Evolutionary conservation across 2,888 invertebrate species (phyloP).

Genomic region (Apamea monoglypha): DNA sequence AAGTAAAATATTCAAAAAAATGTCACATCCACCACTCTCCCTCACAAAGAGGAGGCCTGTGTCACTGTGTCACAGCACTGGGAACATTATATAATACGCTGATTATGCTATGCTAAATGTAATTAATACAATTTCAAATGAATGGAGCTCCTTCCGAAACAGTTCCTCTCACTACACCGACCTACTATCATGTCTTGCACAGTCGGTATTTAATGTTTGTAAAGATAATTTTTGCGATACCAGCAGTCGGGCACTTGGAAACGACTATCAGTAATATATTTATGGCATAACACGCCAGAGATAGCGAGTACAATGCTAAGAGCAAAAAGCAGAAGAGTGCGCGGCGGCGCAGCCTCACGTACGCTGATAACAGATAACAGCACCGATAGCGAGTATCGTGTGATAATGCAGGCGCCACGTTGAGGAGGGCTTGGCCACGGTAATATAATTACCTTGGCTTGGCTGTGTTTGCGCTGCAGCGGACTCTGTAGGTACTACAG

Average conservation of each 20-base stretch:
- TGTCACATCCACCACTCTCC: not conserved
- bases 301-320: constrained; percentile 45
- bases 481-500: not conserved
- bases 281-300: constrained; percentile 15
- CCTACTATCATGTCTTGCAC: not conserved
- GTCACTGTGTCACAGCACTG: not conserved
- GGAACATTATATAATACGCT: not conserved
- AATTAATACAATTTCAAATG: not conserved
- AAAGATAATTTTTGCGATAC: constrained; percentile 14
- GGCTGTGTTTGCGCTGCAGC: constrained; percentile 10
- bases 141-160: not conserved
- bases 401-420: constrained; percentile 26
- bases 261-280: constrained; percentile 29
- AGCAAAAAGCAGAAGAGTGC: constrained; percentile 27
- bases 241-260: constrained; percentile 30
- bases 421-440: constrained; percentile 19
- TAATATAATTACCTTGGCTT: too few relatives aligned
- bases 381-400: constrained; percentile 31
- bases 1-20: not conserved
- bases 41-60: not conserved
- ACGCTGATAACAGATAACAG: constrained; percentile 52
- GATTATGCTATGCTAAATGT: not conserved
- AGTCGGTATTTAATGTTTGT: constrained; percentile 15
- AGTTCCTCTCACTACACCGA: not conserved
- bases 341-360: constrained; percentile 55